These are phyloP conservation scores for Microvelia longipes DNA, from an alignment of 1,140 invertebrate genomes.

Conservation along the genomic window DNA sequence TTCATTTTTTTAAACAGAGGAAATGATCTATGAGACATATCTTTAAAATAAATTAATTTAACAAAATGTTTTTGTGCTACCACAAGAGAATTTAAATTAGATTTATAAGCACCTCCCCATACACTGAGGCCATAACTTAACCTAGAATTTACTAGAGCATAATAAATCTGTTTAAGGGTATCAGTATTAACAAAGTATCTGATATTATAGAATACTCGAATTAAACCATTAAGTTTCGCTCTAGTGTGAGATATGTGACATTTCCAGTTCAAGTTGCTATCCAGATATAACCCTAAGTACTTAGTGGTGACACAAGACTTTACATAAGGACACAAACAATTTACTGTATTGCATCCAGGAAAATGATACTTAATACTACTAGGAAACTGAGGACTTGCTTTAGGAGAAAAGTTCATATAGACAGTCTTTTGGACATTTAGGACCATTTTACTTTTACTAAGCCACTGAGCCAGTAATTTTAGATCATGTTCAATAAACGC, in stretches of 20 bases:
- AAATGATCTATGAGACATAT: not conserved
- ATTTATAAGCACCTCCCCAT: not conserved
- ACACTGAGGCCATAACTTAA: not conserved
- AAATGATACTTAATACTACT: not conserved
- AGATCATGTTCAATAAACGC: not conserved
- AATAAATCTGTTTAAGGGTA: not conserved
- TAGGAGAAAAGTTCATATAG: not conserved
- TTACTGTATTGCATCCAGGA: not conserved
- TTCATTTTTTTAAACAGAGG: not conserved
- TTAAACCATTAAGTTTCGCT: not conserved
- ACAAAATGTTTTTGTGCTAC: not conserved
- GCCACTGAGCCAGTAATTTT: not conserved
- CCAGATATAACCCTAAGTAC: not conserved
- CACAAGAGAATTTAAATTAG: not conserved
- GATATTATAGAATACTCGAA: not conserved
- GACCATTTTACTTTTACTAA: not conserved
- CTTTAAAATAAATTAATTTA: not conserved
- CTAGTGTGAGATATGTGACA: not conserved
- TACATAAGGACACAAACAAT: not conserved
- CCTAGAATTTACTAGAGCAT: not conserved
- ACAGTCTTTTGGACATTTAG: not conserved
- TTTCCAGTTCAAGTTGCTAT: not conserved
- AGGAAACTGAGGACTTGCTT: not conserved
- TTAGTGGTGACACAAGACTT: not conserved
- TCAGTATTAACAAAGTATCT: not conserved